Percentiles rank a stretch among this genome's conserved stretches.
Conservation (phyloP, 2,113 vertebrate genomes). For the Malurus melanocephalus region DNA sequence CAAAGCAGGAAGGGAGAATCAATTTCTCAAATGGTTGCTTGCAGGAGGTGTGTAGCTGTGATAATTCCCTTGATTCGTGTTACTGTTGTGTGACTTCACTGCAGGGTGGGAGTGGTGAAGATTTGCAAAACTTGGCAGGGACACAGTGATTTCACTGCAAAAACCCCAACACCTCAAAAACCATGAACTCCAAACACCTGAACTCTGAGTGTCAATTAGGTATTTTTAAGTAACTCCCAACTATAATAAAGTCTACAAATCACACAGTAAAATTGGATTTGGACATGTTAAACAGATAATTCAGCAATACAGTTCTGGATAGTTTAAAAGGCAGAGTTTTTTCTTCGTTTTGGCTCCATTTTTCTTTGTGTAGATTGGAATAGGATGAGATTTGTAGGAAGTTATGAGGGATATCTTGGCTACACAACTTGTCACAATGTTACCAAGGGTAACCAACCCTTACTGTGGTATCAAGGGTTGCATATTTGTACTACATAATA, state of each 20-base stretch:
- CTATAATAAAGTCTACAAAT: neutral
- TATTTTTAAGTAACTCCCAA: neutral
- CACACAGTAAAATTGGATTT: neutral
- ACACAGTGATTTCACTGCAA: neutral
- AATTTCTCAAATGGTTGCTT: neutral
- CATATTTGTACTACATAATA: neutral
- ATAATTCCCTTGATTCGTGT: neutral
- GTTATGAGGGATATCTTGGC: neutral
- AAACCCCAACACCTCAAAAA: neutral
- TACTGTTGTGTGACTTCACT: neutral
- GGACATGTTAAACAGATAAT: neutral
- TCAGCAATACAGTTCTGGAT: neutral
- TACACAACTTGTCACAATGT: neutral
- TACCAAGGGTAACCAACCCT: neutral
- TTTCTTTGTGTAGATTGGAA: neutral
- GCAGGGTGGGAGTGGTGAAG: neutral
- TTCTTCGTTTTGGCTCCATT: neutral
- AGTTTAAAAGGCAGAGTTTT: neutral
- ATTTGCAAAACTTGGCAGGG: neutral
- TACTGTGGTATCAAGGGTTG: neutral
- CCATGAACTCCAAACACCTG: fast-evolving
- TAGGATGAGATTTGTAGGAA: neutral
- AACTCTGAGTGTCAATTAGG: neutral
- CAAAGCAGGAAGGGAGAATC: neutral
- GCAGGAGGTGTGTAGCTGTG: neutral